Evolutionary conservation across 2,113 vertebrate genomes (phyloP).

Genomic region (Polypterus senegalus): DNA sequence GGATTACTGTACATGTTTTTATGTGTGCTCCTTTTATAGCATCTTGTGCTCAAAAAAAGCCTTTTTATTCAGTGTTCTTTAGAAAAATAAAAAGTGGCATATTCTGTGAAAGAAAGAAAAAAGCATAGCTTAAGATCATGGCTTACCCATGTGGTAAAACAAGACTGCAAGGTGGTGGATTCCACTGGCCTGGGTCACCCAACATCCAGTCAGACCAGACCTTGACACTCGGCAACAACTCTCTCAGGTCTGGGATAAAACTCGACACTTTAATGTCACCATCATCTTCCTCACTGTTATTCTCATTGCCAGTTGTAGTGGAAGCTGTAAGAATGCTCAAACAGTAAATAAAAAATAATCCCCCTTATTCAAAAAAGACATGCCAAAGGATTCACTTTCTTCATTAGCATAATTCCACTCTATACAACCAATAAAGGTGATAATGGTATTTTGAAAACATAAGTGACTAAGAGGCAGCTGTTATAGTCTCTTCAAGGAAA

Average conservation of each 20-base stretch:
- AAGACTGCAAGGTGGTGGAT: conserved; percentile 73
- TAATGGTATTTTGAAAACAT: too few relatives aligned
- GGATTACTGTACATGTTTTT: too few relatives aligned
- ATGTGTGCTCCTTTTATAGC: too few relatives aligned
- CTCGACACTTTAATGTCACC: conserved; percentile 70
- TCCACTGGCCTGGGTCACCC: conserved; percentile 88
- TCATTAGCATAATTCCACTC: too few relatives aligned
- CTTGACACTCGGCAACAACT: conserved; percentile 87
- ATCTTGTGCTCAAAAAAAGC: too few relatives aligned
- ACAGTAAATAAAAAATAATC: background rate
- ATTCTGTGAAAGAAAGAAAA: background rate
- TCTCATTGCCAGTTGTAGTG: conserved; percentile 30
- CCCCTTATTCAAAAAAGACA: too few relatives aligned
- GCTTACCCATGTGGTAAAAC: conserved; percentile 54
- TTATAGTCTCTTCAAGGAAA: too few relatives aligned
- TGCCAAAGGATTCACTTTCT: too few relatives aligned
- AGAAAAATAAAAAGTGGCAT: background rate
- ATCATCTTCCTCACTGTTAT: conserved; percentile 38
- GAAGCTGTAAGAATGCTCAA: conserved; percentile 40
- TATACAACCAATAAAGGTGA: too few relatives aligned
- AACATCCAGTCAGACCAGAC: conserved; percentile 99
- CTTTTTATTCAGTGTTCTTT: background rate
- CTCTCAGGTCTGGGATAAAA: conserved; percentile 72
- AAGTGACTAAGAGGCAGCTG: too few relatives aligned
- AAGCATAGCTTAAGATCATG: background rate